Evolutionary conservation across 1,140 invertebrate genomes (phyloP), one percentile per base, ranked within the genome.

Genomic region (Solenopsis fugax): DNA sequence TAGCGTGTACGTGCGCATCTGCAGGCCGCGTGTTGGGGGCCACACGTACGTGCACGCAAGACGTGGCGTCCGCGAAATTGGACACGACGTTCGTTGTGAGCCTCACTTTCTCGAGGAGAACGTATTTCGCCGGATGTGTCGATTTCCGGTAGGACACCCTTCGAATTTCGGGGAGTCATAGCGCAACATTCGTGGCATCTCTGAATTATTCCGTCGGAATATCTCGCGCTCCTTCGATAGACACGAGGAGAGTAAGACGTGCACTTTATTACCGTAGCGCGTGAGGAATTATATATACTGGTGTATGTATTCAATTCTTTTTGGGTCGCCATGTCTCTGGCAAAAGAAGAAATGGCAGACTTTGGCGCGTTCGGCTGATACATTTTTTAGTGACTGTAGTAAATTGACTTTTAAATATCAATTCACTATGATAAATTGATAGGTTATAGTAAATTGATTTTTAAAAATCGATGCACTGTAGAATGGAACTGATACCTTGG

Each of bases 191-290:
- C 56, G 62, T 48, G 10, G n/a, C n/a, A 24, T 58, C 41, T 24
- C n/a, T 84, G 41, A 84, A 84, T 84, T 60, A 84, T 84, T 84
- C 12, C 13, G 41, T 84, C 9, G 29, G 6, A 41, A 54, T 37
- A 21, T 10, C 21, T 52, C 7, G 12, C 10, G 24, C 4, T 16
- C 12, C 45, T 34, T 16, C 54, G 12, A 60, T 60, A 16, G 24
- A 7, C 9, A 0, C 52, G n/a, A 48, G 45, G 13, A 16, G 34
- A 18, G 5, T 60, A 73, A 82, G 29, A 24, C 18, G 29, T 21
- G 18, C 54, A 37, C 18, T 73, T 82, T 73, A 73, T 82, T 73
- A 21, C 4, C 60, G 54, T 18, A 45, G 7, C 10, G 24, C 18
- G 34, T 16, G 41, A 60, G n/a, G 56, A 84, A 84, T 73, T 58